Evolutionary conservation across 2,113 vertebrate species (phyloP).

Genomic region (Onychostoma macrolepis): DNA sequence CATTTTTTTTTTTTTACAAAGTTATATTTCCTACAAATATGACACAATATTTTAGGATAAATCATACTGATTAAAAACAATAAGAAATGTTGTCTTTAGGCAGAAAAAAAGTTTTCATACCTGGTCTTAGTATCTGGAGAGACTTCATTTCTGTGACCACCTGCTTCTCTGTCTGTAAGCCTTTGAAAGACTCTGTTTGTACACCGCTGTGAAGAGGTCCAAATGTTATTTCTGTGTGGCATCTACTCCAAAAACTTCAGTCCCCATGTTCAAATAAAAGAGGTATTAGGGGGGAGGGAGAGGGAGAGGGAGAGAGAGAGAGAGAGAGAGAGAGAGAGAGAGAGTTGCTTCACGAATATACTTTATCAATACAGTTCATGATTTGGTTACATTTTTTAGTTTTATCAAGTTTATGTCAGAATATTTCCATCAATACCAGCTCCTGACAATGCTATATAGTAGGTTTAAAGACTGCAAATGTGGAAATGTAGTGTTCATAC

Average conservation of each 20-base stretch:
- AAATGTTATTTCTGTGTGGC: background rate
- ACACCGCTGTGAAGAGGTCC: slow-evolving; percentile 7
- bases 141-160: slow-evolving; percentile 59
- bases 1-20: background rate
- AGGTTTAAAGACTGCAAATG: background rate
- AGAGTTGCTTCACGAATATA: background rate
- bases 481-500: background rate
- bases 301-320: background rate
- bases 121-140: slow-evolving; percentile 55
- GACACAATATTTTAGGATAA: background rate
- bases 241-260: slow-evolving; percentile 8
- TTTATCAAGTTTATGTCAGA: background rate
- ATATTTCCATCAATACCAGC: background rate
- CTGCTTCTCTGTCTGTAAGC: slow-evolving; percentile 37
- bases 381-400: background rate
- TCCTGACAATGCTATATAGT: background rate
- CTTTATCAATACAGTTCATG: background rate
- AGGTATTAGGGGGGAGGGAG: background rate
- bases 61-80: background rate
- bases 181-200: background rate
- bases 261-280: slow-evolving; percentile 28
- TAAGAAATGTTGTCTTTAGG: background rate
- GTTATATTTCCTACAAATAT: background rate
- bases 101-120: slow-evolving; percentile 56
- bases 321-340: slow-evolving; percentile 12